These are phyloP conservation scores for Orthonevra nobilis DNA, from an alignment of 2,888 invertebrate genomes.

Conservation along the genomic window DNA sequence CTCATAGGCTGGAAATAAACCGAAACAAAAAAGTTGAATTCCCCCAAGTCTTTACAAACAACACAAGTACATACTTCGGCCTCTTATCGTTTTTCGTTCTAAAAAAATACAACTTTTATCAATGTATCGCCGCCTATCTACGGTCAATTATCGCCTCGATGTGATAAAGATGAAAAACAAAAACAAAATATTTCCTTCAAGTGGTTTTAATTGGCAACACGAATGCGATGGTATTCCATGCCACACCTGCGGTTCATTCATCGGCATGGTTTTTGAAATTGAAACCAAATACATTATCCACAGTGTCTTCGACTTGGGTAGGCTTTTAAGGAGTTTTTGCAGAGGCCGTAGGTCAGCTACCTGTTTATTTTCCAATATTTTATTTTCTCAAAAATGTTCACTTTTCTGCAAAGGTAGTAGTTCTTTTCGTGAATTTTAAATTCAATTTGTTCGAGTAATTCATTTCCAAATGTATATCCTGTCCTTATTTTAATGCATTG, in stretches of 20 bases:
- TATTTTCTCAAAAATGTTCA: too few relatives aligned
- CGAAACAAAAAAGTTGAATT: too few relatives aligned
- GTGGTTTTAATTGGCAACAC: background rate
- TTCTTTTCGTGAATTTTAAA: background rate
- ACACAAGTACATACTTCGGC: too few relatives aligned
- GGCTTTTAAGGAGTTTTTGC: slow-evolving; percentile 20
- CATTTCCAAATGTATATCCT: slow-evolving; percentile 23
- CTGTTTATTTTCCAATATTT: background rate
- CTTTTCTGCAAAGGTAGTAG: background rate
- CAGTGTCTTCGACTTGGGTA: background rate
- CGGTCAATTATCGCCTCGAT: slow-evolving; percentile 9
- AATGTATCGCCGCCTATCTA: slow-evolving; percentile 4
- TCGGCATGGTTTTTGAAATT: background rate
- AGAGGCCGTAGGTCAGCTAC: slow-evolving; percentile 10
- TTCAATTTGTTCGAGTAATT: slow-evolving; percentile 41
- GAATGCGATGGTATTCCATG: slow-evolving; percentile 1
- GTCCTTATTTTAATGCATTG: background rate
- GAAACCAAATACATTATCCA: background rate
- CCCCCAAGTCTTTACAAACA: too few relatives aligned
- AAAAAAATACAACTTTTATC: slow-evolving; percentile 34
- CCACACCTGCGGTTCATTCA: slow-evolving; percentile 1
- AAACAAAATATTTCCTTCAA: background rate
- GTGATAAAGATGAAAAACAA: background rate
- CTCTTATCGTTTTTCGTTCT: slow-evolving; percentile 24
- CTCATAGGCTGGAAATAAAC: too few relatives aligned